phyloP scores from a whole-genome alignment of 2,113 vertebrate genomes.

The Pterophyllum scalare region DNA sequence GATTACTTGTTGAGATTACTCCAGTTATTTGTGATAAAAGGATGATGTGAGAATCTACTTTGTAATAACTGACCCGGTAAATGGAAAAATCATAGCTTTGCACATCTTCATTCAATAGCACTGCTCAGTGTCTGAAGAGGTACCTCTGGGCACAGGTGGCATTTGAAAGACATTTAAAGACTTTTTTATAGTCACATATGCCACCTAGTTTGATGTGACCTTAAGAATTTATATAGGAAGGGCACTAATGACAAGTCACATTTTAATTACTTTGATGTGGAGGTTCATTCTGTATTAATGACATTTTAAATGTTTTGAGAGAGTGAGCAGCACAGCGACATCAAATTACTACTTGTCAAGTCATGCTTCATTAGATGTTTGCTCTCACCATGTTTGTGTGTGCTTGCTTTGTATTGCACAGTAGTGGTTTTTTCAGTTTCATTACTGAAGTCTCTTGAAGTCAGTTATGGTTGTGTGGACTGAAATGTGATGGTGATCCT shows the following conservation, averaged over 20 bases:
- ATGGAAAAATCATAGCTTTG: fast-evolving
- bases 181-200: neutral
- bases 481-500: neutral
- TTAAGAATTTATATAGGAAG: neutral
- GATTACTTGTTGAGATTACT: neutral
- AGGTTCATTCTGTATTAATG: slow-evolving; percentile 10
- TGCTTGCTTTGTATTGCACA: neutral
- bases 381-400: neutral
- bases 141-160: neutral
- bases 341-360: neutral
- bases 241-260: neutral
- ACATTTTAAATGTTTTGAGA: neutral
- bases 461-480: neutral
- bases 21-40: neutral
- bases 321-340: neutral
- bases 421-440: neutral
- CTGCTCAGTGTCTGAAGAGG: neutral
- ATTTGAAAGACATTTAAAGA: neutral
- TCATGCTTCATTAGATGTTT: neutral
- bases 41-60: neutral
- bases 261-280: slow-evolving; percentile 7
- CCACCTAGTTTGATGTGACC: neutral
- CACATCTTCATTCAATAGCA: neutral
- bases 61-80: neutral
- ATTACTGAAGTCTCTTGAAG: neutral